Conservation (phyloP, 2,797 vertebrate genomes). For the Microctenopoma lineatum region DNA sequence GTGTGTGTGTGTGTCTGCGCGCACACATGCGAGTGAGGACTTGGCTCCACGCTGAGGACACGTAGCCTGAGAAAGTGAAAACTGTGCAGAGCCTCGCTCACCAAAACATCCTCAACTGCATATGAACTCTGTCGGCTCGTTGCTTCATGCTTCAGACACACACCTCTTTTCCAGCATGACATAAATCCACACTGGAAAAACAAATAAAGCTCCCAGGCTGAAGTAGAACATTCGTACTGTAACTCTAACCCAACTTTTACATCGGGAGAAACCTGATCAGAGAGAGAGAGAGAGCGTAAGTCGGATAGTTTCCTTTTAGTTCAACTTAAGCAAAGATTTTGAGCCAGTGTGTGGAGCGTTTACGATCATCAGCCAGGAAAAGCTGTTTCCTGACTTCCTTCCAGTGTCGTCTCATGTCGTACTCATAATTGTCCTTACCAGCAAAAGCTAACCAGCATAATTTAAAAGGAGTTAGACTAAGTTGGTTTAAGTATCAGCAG, state of each 20-base stretch:
- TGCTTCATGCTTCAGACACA: conserved; percentile 21
- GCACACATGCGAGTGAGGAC: conserved; percentile 28
- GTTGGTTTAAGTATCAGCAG: neutral
- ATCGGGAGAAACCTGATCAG: conserved; percentile 22
- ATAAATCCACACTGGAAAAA: conserved; percentile 50
- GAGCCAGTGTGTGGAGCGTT: conserved; percentile 5
- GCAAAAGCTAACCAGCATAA: neutral
- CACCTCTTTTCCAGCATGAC: conserved; percentile 34
- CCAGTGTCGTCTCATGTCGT: conserved; percentile 4
- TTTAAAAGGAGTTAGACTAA: neutral
- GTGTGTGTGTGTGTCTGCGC: conserved; percentile 15
- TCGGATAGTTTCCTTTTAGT: neutral
- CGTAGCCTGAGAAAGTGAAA: conserved; percentile 56
- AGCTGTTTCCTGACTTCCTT: conserved; percentile 20
- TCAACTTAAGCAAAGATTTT: neutral
- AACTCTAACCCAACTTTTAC: conserved; percentile 25
- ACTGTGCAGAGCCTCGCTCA: conserved; percentile 44
- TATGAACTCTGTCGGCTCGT: conserved; percentile 39
- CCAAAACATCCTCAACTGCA: conserved; percentile 55
- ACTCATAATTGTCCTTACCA: neutral
- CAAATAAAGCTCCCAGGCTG: conserved; percentile 39
- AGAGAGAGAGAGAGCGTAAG: neutral
- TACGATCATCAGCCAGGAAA: neutral
- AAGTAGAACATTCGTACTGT: conserved; percentile 3
- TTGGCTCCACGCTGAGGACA: conserved; percentile 51